Evolutionary conservation across 2,113 vertebrate species (phyloP), one percentile per base, ranked within the genome.

Genomic region (Stictonetta naevosa): DNA sequence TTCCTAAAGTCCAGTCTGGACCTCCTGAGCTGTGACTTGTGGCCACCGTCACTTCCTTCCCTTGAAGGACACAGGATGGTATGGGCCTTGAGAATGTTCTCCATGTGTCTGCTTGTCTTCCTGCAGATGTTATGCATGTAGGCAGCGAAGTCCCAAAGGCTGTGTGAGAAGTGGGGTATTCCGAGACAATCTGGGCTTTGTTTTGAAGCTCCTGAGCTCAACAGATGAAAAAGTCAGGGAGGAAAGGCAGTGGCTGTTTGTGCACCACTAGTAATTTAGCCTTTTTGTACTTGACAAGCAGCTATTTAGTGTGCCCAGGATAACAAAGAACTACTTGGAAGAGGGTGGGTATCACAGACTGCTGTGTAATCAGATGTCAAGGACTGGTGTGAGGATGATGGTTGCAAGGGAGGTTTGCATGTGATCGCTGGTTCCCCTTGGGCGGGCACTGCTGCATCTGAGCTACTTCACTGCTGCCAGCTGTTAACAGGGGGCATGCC

Each of bases 301-400:
- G 44, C 82, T 94, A 53, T 90, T 95, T 77, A 77, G 74, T 75
- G 59, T 92, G 66, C 80, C 92, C 38, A 64, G 79, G 73, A 71
- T 72, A 83, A 83, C 77, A 84, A 85, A 79, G 83, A 55, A 10
- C 52, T 68, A 1, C 78, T 88, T 83, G 76, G 50, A 71, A 56
- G 68, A 48, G 82, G 25, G 20, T 68, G 60, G 52, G 83, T 95
- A 18, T 92, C 74, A 11, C 29, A 76, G 62, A 12, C 63, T 80
- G 55, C 75, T 77, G 36, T 78, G 73, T 42, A 88, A 77, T 92
- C 72, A 78, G 86, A 36, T 11, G 21, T 83, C 26, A 50, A 48
- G 60, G 79, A 17, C 68, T 87, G 9, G 0, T 34, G 52, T 83
- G 85, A 90, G 50, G 88, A 64, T 78, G 85, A 31, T n/a, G 73